Conservation (phyloP, 1,140 invertebrate genomes). For the Armadillidium nasatum region DNA sequence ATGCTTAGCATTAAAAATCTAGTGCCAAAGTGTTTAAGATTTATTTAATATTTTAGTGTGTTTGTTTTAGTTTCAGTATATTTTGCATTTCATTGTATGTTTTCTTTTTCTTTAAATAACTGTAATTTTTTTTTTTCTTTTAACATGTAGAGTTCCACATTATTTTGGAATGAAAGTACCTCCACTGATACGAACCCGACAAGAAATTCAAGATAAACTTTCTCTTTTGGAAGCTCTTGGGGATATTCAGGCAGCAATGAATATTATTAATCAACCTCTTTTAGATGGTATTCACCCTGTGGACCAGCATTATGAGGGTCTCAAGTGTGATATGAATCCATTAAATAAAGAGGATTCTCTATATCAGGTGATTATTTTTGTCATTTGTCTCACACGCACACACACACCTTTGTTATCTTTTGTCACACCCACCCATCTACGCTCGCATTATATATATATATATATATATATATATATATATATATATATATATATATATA, state of each 20-base stretch:
- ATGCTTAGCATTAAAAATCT: too few relatives aligned
- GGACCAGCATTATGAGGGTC: constrained; percentile 55
- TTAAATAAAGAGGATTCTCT: constrained; percentile 49
- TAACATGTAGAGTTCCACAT: constrained; percentile 54
- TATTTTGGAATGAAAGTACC: constrained; percentile 54
- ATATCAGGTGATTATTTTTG: constrained; percentile 42
- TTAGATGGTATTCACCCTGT: constrained; percentile 51
- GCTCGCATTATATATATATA: too few relatives aligned
- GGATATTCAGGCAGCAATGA: constrained; percentile 58
- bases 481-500: too few relatives aligned
- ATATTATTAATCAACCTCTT: constrained; percentile 50
- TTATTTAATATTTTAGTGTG: too few relatives aligned
- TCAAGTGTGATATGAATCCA: constrained; percentile 48
- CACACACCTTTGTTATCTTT: too few relatives aligned
- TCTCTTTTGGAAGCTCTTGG: constrained; percentile 57
- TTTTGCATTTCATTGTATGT: neutral
- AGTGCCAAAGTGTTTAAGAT: too few relatives aligned
- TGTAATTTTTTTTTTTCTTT: neutral
- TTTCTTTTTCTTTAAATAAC: too few relatives aligned
- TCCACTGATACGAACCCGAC: constrained; percentile 46
- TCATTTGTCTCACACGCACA: too few relatives aligned
- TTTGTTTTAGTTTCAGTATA: too few relatives aligned
- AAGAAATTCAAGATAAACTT: constrained; percentile 50
- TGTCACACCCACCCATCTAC: too few relatives aligned
- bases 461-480: too few relatives aligned